Evolutionary conservation across 2,113 vertebrate genomes (phyloP).

Genomic region (Acrocephalus arundinaceus): DNA sequence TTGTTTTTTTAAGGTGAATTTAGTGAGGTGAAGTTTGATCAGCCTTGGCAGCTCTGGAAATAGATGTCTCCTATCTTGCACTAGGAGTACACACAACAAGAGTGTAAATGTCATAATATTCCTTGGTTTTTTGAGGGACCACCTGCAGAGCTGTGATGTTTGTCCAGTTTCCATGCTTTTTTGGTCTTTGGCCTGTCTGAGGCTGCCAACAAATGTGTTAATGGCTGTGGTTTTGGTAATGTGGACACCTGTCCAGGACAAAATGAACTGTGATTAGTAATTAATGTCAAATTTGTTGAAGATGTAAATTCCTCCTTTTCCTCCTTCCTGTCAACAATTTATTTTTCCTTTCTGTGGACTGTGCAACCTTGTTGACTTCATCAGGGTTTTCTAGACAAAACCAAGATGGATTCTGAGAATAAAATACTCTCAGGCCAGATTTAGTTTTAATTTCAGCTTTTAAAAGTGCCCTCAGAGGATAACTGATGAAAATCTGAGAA

Average conservation of each 20-base stretch:
- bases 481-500: background rate
- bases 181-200: background rate
- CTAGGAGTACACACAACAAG: background rate
- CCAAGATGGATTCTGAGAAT: background rate
- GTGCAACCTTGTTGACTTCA: background rate
- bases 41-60: background rate
- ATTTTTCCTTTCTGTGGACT: background rate
- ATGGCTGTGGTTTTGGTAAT: background rate
- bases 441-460: background rate
- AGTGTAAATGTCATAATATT: background rate
- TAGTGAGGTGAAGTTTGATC: background rate
- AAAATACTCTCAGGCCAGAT: background rate
- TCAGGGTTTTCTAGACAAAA: background rate
- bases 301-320: background rate
- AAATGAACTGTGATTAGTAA: background rate
- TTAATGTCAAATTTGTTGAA: background rate
- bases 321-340: constrained; percentile 6
- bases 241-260: background rate
- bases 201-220: constrained; percentile 13
- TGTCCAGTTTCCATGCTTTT: background rate
- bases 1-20: background rate
- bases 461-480: background rate
- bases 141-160: background rate
- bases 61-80: background rate
- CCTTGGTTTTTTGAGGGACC: background rate